A percentile compares a stretch with the other conserved stretches of the same genome.
phyloP scores from a whole-genome alignment of 2,797 vertebrate genomes.

The Syndactyla subalaris region DNA sequence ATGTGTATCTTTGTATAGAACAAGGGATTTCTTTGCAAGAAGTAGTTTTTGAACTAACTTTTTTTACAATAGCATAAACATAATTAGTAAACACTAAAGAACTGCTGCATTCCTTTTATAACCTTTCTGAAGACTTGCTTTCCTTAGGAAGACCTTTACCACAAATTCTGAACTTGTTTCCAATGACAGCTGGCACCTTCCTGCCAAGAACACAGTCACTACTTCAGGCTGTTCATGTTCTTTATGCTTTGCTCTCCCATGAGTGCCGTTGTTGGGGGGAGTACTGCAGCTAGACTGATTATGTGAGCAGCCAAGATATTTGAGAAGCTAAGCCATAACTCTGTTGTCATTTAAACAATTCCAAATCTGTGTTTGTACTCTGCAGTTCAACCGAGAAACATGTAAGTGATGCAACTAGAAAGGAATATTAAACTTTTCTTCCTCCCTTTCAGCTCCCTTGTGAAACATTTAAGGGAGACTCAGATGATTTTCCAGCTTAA shows the following conservation, averaged over 20 bases:
- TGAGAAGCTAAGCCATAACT: slow-evolving; percentile 30
- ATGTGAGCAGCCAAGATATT: slow-evolving; percentile 31
- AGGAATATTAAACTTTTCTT: slow-evolving; percentile 42
- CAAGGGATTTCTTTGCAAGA: neutral
- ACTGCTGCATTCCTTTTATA: neutral
- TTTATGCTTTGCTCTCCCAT: slow-evolving; percentile 32
- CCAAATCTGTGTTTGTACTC: neutral
- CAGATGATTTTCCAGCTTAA: slow-evolving; percentile 25
- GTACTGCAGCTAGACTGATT: neutral
- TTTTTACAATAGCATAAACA: neutral
- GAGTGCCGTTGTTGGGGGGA: neutral
- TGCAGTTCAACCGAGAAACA: neutral
- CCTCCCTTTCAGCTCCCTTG: slow-evolving; percentile 24
- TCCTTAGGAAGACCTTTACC: neutral
- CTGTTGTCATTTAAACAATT: slow-evolving; percentile 22
- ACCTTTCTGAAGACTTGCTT: neutral
- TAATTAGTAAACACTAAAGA: neutral
- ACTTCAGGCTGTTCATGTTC: neutral
- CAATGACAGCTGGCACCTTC: neutral
- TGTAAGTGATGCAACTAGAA: slow-evolving; percentile 40
- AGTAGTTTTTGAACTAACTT: neutral
- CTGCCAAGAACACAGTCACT: neutral
- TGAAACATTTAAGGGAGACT: slow-evolving; percentile 23
- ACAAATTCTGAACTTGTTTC: slow-evolving; percentile 6
- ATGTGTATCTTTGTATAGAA: neutral